Evolutionary conservation across 2,797 vertebrate genomes (phyloP).

Genomic region (Hippopotamyrus pictus): DNA sequence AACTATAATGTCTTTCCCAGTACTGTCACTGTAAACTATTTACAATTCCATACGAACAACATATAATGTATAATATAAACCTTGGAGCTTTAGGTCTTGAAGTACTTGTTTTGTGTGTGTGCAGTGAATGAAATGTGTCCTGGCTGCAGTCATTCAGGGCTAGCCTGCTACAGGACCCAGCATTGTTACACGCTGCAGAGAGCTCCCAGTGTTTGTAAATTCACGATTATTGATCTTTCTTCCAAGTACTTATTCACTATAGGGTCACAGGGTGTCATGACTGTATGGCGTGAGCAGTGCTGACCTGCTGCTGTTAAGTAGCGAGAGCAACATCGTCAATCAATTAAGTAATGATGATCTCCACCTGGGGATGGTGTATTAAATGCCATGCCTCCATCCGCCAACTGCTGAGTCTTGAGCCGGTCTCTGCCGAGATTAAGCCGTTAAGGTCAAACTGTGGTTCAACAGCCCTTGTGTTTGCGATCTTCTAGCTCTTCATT

Average conservation of each 20-base stretch:
- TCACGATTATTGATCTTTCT: slow-evolving; percentile 1
- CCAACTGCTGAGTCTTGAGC: neutral
- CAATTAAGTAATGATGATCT: slow-evolving; percentile 4
- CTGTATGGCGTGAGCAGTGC: neutral
- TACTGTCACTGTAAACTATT: neutral
- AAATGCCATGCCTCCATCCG: neutral
- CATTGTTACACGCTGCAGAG: neutral
- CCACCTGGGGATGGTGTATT: neutral
- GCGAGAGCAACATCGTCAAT: neutral
- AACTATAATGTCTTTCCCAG: neutral
- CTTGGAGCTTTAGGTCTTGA: neutral
- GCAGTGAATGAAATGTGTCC: neutral
- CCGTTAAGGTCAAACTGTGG: neutral
- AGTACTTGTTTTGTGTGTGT: neutral
- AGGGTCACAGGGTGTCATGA: neutral
- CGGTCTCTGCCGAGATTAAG: neutral
- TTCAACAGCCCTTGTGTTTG: neutral
- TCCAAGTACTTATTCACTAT: neutral
- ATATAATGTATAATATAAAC: neutral
- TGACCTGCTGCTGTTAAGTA: neutral
- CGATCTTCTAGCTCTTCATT: neutral
- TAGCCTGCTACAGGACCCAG: neutral
- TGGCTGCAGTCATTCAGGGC: neutral
- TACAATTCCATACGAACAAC: neutral
- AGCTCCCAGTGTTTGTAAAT: slow-evolving; percentile 1